Percentiles rank a stretch among this genome's conserved stretches.
These are phyloP conservation scores for Channa argus DNA, from an alignment of 2,113 vertebrate species.

Conservation along the genomic window DNA sequence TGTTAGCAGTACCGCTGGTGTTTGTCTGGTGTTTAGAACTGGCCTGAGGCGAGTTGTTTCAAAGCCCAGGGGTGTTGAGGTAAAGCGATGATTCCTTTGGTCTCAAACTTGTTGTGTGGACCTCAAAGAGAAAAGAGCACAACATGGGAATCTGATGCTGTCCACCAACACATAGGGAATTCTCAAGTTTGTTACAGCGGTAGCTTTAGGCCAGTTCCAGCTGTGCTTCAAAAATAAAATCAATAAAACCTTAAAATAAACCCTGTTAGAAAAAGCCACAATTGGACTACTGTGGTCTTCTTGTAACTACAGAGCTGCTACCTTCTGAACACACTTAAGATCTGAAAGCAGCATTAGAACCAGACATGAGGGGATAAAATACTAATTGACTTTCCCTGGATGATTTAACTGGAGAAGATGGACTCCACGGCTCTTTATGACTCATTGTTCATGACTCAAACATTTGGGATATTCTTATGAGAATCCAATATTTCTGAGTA, in stretches of 20 bases:
- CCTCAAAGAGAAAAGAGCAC: neutral
- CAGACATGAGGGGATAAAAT: neutral
- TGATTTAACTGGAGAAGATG: neutral
- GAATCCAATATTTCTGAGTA: neutral
- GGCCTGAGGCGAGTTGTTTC: neutral
- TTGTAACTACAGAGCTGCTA: neutral
- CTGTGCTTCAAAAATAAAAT: conserved; percentile 13
- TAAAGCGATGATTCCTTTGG: neutral
- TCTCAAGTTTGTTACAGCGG: conserved; percentile 3
- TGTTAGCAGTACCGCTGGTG: too few relatives aligned
- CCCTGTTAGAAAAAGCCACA: neutral
- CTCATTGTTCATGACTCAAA: neutral
- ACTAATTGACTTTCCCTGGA: neutral
- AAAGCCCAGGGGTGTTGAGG: neutral
- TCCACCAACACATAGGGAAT: conserved; percentile 5
- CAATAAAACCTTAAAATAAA: conserved; percentile 40
- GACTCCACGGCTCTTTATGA: neutral
- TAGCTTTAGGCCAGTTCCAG: conserved; percentile 32
- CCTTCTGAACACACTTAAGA: conserved; percentile 4
- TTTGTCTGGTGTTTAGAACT: too few relatives aligned
- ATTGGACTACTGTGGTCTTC: conserved; percentile 15
- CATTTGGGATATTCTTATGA: too few relatives aligned
- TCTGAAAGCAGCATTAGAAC: neutral
- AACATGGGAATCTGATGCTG: conserved; percentile 24
- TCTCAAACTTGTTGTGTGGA: conserved; percentile 8